A percentile compares a stretch with the other conserved stretches of the same genome.
phyloP scores from a whole-genome alignment of 2,888 invertebrate genomes.

The Drymonia ruficornis region DNA sequence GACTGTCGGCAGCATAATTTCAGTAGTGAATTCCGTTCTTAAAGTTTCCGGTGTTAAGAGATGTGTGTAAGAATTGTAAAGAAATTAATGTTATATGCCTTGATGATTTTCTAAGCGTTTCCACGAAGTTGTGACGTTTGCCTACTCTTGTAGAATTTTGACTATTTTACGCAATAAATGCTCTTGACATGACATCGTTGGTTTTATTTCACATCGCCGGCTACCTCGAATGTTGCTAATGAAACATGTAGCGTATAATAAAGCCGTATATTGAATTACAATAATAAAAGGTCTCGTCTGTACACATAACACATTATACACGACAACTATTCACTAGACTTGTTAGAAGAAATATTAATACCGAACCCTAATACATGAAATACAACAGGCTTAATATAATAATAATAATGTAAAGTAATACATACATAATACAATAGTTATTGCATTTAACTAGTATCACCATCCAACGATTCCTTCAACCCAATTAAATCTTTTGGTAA shows the following conservation, averaged over 20 bases:
- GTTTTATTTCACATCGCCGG: conserved; percentile 49
- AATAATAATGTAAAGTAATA: conserved; percentile 18
- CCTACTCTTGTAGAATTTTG: conserved; percentile 84
- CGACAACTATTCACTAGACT: conserved; percentile 43
- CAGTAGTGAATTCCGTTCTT: conserved; percentile 48
- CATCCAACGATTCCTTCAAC: conserved; percentile 62
- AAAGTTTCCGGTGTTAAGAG: conserved; percentile 59
- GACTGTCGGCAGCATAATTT: conserved; percentile 48
- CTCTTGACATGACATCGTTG: conserved; percentile 68
- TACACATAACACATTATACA: conserved; percentile 74
- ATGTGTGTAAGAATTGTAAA: conserved; percentile 70
- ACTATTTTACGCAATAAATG: conserved; percentile 83
- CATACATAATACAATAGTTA: conserved; percentile 54
- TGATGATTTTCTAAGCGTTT: conserved; percentile 78
- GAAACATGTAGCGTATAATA: conserved; percentile 50
- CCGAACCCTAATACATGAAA: conserved; percentile 60
- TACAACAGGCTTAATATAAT: conserved; percentile 56
- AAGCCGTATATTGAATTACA: conserved; percentile 77
- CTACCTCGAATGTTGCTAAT: conserved; percentile 6
- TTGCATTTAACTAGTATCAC: conserved; percentile 75
- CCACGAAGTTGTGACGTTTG: conserved; percentile 83
- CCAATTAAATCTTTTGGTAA: conserved; percentile 63
- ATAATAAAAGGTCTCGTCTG: conserved; percentile 68
- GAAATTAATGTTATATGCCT: conserved; percentile 73
- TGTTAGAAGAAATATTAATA: conserved; percentile 52